Percentiles rank a stretch among this genome's conserved stretches.
These are phyloP conservation scores for Gryon sp. DNA, from an alignment of 1,140 invertebrate genomes.

Conservation along the genomic window DNA sequence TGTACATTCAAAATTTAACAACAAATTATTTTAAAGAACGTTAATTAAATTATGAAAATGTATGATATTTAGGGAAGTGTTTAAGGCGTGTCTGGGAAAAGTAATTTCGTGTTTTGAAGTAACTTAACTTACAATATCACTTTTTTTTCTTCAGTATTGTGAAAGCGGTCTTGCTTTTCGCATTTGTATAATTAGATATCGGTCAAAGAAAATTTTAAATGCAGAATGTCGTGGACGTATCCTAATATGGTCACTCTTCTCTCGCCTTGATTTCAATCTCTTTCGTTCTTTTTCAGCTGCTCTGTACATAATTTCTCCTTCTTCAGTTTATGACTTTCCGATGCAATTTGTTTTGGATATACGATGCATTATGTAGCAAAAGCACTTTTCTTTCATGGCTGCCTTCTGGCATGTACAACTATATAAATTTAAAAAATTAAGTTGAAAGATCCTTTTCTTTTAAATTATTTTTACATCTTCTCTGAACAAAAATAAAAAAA, in stretches of 20 bases:
- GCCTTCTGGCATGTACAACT: too few relatives aligned
- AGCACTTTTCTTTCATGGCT: background rate
- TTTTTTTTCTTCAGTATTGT: conserved; percentile 13
- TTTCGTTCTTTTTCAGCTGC: conserved; percentile 37
- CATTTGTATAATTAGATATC: conserved; percentile 36
- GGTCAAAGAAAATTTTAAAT: conserved; percentile 49
- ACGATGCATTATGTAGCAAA: conserved; percentile 1
- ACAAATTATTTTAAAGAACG: too few relatives aligned
- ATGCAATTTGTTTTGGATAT: conserved; percentile 25
- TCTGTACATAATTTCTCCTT: conserved; percentile 28
- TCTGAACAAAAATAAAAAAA: too few relatives aligned
- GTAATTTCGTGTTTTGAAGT: too few relatives aligned
- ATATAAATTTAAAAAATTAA: too few relatives aligned
- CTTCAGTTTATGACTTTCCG: conserved; percentile 40
- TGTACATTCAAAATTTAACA: too few relatives aligned
- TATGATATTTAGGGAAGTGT: background rate
- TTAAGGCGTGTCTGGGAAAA: too few relatives aligned
- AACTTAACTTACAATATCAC: conserved; percentile 14
- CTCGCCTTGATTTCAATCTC: conserved; percentile 63
- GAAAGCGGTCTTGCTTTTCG: conserved; percentile 31
- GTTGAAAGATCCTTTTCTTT: too few relatives aligned
- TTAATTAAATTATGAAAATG: too few relatives aligned
- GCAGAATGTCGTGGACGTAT: conserved; percentile 60
- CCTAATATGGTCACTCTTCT: conserved; percentile 70
- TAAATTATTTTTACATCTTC: too few relatives aligned